These are phyloP conservation scores for Anarrhichthys ocellatus DNA, from an alignment of 2,113 vertebrate species.

Conservation along the genomic window DNA sequence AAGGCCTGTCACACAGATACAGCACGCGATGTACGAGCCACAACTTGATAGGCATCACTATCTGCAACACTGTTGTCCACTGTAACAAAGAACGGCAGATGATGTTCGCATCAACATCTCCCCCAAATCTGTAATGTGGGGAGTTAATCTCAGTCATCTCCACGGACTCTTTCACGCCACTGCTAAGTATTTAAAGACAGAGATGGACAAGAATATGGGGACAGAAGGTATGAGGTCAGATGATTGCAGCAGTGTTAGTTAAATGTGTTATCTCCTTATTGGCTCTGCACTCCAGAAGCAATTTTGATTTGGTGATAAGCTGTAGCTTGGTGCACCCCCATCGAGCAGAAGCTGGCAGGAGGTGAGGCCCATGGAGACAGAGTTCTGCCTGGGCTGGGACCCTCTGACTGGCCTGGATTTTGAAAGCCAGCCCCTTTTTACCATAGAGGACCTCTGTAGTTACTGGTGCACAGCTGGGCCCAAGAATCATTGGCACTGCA, in stretches of 20 bases:
- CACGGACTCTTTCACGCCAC: slow-evolving; percentile 24
- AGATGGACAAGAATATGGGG: slow-evolving; percentile 35
- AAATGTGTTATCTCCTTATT: slow-evolving; percentile 67
- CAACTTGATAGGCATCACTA: not conserved
- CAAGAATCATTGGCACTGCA: slow-evolving; percentile 24
- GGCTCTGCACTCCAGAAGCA: slow-evolving; percentile 35
- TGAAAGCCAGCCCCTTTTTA: slow-evolving; percentile 61
- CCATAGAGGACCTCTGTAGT: slow-evolving; percentile 46
- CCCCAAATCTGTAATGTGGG: slow-evolving; percentile 19
- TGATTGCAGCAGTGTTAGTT: slow-evolving; percentile 57
- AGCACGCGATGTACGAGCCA: not conserved
- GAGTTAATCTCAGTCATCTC: slow-evolving; percentile 30
- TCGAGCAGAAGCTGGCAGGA: slow-evolving; percentile 64
- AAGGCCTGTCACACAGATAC: not conserved
- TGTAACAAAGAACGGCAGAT: slow-evolving; percentile 26
- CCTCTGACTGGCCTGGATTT: slow-evolving; percentile 58
- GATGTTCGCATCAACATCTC: slow-evolving; percentile 4
- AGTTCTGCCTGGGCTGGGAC: slow-evolving; percentile 65
- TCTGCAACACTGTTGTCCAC: slow-evolving; percentile 22
- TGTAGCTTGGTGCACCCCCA: slow-evolving; percentile 55
- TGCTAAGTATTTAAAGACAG: slow-evolving; percentile 40
- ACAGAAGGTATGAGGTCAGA: slow-evolving; percentile 54
- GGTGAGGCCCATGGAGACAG: slow-evolving; percentile 60
- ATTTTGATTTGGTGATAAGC: slow-evolving; percentile 63
- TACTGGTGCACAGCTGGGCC: slow-evolving; percentile 62